Percentiles rank a stretch among this genome's conserved stretches.
Evolutionary conservation across 2,113 vertebrate species (phyloP).

Genomic region (Cairina moschata): DNA sequence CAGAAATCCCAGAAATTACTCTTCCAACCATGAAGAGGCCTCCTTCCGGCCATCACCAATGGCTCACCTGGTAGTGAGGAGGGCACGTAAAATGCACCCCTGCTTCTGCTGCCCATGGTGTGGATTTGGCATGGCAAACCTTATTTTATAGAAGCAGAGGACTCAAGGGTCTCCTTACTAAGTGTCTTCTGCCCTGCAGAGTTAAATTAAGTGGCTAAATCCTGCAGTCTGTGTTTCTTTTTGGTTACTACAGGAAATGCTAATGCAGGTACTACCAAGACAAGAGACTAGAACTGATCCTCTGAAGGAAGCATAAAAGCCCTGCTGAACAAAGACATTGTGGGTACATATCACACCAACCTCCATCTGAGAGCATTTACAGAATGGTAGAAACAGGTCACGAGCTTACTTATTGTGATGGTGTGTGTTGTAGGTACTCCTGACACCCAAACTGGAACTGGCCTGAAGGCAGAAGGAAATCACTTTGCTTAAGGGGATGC

Average conservation of each 20-base stretch:
- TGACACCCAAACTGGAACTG: neutral
- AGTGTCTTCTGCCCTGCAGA: neutral
- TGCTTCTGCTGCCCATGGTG: neutral
- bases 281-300: neutral
- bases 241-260: neutral
- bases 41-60: neutral
- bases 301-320: neutral
- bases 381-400: neutral
- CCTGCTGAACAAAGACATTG: accelerated
- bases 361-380: neutral
- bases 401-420: neutral
- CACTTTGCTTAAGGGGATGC: neutral
- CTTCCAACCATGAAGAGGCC: neutral
- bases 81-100: accelerated
- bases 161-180: neutral
- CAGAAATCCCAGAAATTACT: neutral
- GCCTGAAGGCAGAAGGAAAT: neutral
- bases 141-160: neutral
- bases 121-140: neutral
- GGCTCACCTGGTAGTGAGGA: neutral
- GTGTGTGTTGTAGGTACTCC: neutral
- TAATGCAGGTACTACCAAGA: neutral
- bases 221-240: neutral
- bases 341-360: neutral
- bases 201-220: neutral